These are phyloP conservation scores for Onychostruthus taczanowskii DNA, from an alignment of 2,113 vertebrate genomes.

Conservation along the genomic window DNA sequence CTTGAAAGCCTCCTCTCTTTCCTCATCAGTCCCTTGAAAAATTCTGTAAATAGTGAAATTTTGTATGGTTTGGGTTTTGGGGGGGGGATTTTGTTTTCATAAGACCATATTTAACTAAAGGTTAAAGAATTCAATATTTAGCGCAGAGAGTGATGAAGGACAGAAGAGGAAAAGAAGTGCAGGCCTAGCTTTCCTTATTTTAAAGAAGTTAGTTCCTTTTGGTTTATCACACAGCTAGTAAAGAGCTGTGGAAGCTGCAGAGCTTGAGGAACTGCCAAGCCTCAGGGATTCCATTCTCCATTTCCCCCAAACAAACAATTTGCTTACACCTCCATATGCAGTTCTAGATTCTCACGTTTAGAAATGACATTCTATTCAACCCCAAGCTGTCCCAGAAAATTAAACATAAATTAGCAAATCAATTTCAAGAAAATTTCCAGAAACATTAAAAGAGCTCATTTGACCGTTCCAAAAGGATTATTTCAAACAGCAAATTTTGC, in stretches of 20 bases:
- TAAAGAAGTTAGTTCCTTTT: background rate
- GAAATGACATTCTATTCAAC: background rate
- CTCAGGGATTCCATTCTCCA: background rate
- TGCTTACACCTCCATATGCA: accelerated
- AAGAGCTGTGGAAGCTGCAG: background rate
- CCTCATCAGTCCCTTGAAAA: background rate
- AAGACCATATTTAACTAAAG: background rate
- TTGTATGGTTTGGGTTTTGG: background rate
- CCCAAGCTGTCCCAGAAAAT: background rate
- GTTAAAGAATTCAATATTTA: background rate
- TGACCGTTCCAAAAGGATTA: background rate
- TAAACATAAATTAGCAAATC: background rate
- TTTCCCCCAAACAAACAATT: background rate
- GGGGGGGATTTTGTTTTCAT: background rate
- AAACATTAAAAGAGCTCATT: background rate
- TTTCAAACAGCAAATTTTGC: background rate
- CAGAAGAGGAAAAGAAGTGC: background rate
- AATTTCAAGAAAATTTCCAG: background rate
- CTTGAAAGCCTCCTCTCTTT: background rate
- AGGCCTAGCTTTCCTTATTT: background rate
- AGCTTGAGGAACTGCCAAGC: background rate
- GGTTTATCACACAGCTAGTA: background rate
- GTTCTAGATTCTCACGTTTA: background rate
- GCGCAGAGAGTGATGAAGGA: background rate
- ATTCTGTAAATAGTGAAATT: background rate